phyloP scores from a whole-genome alignment of 2,113 vertebrate genomes.

The Rhea americana region DNA sequence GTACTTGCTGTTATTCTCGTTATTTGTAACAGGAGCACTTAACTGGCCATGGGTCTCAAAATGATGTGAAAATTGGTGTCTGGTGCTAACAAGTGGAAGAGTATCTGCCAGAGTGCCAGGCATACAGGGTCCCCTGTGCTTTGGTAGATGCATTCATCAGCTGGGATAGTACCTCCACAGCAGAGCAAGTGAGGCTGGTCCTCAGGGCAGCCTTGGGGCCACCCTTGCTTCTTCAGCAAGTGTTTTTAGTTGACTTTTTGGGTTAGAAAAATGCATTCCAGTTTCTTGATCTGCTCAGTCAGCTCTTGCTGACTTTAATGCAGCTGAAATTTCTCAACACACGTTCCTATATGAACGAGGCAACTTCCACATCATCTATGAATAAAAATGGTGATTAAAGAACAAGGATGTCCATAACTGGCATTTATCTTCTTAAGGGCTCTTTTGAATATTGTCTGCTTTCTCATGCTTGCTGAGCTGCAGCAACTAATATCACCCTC shows the following conservation, averaged over 20 bases:
- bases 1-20: background rate
- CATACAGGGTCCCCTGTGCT: rapidly evolving
- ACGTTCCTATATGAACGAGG: background rate
- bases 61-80: background rate
- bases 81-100: background rate
- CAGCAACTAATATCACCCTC: background rate
- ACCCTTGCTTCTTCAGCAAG: background rate
- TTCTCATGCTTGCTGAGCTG: background rate
- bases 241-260: background rate
- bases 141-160: background rate
- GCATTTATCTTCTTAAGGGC: background rate
- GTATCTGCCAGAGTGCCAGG: background rate
- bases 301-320: background rate
- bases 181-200: rapidly evolving
- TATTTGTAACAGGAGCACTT: background rate
- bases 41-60: background rate
- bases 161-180: background rate
- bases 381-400: background rate
- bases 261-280: background rate
- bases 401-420: background rate
- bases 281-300: background rate
- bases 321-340: background rate
- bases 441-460: background rate
- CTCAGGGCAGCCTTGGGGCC: background rate
- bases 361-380: background rate